phyloP scores from a whole-genome alignment of 2,888 invertebrate species.

The Parnassius smintheus region DNA sequence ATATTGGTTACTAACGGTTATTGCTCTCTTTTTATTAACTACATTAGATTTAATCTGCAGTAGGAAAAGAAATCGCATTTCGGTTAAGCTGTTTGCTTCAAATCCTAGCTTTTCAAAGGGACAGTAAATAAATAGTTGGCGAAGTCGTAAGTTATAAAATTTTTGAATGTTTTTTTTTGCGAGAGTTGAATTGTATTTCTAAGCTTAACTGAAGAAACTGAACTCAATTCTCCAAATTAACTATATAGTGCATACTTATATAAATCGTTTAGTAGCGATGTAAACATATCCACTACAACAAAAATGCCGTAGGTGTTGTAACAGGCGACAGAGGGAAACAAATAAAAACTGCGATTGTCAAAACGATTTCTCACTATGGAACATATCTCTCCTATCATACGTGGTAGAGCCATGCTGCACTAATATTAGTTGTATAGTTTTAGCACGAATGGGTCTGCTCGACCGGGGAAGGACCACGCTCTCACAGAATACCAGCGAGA shows the following conservation, averaged over 20 bases:
- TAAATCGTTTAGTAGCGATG: background rate
- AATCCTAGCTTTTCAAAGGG: conserved; percentile 6
- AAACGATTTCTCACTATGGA: no score
- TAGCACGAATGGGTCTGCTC: no score
- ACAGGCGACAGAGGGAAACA: no score
- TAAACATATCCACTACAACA: background rate
- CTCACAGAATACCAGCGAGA: no score
- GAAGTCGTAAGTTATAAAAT: conserved; percentile 13
- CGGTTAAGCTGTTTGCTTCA: conserved; percentile 8
- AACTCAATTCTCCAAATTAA: background rate
- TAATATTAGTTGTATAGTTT: no score
- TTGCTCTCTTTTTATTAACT: background rate
- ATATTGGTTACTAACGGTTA: background rate
- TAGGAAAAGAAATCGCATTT: conserved; percentile 10
- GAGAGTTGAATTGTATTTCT: background rate
- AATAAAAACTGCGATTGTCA: no score
- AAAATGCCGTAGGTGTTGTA: no score
- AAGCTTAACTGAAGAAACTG: background rate
- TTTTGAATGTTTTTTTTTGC: conserved; percentile 2
- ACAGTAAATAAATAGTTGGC: conserved; percentile 8
- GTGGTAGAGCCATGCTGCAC: no score
- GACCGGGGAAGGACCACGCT: no score
- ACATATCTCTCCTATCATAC: no score
- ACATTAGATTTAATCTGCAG: background rate
- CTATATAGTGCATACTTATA: background rate